Conservation (phyloP, 2,888 invertebrate genomes). For the Steinernema carpocapsae region DNA sequence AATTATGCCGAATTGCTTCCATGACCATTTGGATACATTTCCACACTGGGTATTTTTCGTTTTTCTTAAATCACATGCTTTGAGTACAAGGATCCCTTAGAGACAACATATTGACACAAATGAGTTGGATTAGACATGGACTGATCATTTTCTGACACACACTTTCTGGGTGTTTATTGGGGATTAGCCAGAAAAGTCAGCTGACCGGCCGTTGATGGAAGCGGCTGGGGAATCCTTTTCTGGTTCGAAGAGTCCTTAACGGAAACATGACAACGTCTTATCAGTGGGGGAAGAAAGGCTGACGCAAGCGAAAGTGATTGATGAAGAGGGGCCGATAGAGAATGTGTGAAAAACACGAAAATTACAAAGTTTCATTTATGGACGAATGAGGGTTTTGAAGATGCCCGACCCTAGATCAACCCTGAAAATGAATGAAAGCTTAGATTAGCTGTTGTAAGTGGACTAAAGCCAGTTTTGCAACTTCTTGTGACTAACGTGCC, state of each 20-base stretch:
- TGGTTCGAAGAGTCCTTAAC: constrained; percentile 5
- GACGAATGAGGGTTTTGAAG: too few relatives aligned
- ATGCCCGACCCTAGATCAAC: too few relatives aligned
- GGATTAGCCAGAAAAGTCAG: constrained; percentile 11
- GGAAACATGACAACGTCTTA: not conserved
- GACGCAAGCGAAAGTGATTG: not conserved
- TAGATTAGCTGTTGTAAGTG: too few relatives aligned
- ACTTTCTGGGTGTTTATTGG: not conserved
- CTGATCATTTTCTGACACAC: not conserved
- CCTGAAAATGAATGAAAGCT: too few relatives aligned
- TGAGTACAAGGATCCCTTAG: not conserved
- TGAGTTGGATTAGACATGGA: too few relatives aligned
- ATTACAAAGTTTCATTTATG: too few relatives aligned
- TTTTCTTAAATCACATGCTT: not conserved
- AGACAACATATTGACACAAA: not conserved
- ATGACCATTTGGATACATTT: too few relatives aligned
- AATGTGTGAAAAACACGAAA: too few relatives aligned
- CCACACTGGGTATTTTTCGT: not conserved
- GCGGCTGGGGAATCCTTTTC: not conserved
- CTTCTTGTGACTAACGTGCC: too few relatives aligned
- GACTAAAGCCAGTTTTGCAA: too few relatives aligned
- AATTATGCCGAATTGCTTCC: too few relatives aligned
- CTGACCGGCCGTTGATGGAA: constrained; percentile 16
- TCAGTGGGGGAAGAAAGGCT: not conserved
- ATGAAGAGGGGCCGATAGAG: too few relatives aligned